A percentile compares a stretch with the other conserved stretches of the same genome.
These are phyloP conservation scores for Heteractis magnifica DNA, from an alignment of 92 coral and sea anemone species.

Conservation along the genomic window DNA sequence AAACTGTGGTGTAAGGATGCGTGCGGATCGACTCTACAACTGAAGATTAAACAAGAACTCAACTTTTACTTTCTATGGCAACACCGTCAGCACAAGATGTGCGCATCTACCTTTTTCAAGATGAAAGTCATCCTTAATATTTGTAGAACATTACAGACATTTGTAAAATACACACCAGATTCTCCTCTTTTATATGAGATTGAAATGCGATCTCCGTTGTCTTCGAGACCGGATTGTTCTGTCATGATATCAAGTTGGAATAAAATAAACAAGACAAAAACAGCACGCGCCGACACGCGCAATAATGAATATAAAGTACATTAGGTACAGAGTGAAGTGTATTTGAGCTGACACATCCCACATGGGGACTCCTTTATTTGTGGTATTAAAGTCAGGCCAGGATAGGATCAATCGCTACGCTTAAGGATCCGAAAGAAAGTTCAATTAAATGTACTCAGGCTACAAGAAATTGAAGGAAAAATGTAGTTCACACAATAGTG, in stretches of 20 bases:
- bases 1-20: background rate
- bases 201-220: background rate
- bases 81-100: background rate
- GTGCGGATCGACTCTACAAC: background rate
- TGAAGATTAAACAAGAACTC: background rate
- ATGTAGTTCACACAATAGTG: background rate
- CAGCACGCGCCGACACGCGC: background rate
- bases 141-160: background rate
- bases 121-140: background rate
- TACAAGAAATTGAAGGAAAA: background rate
- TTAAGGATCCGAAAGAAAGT: background rate
- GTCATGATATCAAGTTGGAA: background rate
- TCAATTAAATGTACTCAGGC: background rate
- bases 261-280: background rate
- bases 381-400: background rate
- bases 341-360: background rate
- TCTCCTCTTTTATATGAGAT: background rate
- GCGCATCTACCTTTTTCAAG: background rate
- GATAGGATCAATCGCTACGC: background rate
- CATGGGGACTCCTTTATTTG: background rate
- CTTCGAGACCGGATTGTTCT: background rate
- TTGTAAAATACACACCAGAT: background rate
- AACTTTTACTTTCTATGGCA: background rate
- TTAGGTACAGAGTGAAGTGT: background rate
- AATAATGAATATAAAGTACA: background rate